Evolutionary conservation across 2,888 invertebrate genomes (phyloP), one percentile per base, ranked within the genome.

Genomic region (Ditula angustiorana): DNA sequence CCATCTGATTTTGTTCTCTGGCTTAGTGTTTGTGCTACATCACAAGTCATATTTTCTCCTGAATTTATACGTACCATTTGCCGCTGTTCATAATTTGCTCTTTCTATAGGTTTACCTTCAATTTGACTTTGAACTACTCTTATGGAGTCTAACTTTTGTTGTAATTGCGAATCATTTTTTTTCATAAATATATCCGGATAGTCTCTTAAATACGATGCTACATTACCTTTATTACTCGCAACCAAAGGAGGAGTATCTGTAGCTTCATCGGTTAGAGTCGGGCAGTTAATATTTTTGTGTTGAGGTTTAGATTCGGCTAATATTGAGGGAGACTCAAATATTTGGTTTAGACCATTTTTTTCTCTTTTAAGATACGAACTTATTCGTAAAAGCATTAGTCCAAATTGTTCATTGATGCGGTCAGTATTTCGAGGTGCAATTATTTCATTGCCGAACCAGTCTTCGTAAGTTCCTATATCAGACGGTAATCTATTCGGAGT

Each of bases 101-200:
- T 37, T n/a, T 60, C 61, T 61, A 56, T 66, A 19, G 62, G 52
- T 30, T 67, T 66, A 11, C 67, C 67, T 44, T 67, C 68, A 41
- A 37, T 62, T 33, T 71, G 69, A 59, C 69, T 70, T 30, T 68
- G 69, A 16, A 69, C 56, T 24, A 64, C 70, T 61, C 66, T 71
- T 21, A 57, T 68, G 30, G 67, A 58, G 41, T 67, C 68, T 46
- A 59, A 16, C 28, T 37, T 50, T 24, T 61, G 72, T 30, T 73
- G 62, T 44, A 70, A 67, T 61, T 76, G 71, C 21, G 74, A 60
- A 24, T 86, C 86, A 0, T 81, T 67, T 55, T 80, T 88, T 71
- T 86, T 90, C 80, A 82, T 86, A 73, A 92, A 92, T 76, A 91
- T 90, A 71, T 90, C 82, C 13, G 91, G 91, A 74, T 90, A 91